Conservation (phyloP, 2,113 vertebrate species). For the Corvus hawaiiensis region DNA sequence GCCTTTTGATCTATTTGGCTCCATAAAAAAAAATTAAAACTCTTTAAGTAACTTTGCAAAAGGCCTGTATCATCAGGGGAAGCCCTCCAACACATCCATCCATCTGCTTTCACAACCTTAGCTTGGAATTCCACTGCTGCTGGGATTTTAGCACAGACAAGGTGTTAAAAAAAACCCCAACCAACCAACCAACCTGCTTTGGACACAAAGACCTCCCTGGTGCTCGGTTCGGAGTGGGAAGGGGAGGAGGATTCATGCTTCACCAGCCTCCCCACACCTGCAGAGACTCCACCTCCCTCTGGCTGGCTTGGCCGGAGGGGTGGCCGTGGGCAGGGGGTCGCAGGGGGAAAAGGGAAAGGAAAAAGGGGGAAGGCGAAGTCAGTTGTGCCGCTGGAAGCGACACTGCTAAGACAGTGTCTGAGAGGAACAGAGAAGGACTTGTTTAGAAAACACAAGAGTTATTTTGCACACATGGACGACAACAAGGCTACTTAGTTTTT, state of each 20-base stretch:
- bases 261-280: neutral
- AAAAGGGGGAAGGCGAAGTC: neutral
- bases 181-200: neutral
- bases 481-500: conserved; percentile 55
- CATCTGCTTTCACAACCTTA: neutral
- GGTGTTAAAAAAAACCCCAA: neutral
- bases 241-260: neutral
- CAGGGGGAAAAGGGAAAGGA: neutral
- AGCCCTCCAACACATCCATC: neutral
- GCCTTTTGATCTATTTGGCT: conserved; percentile 40
- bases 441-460: conserved; percentile 47
- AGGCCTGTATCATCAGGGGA: neutral
- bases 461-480: conserved; percentile 59
- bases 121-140: neutral
- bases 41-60: neutral
- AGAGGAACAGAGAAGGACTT: conserved; percentile 43
- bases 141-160: neutral
- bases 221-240: neutral
- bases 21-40: neutral
- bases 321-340: neutral
- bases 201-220: neutral
- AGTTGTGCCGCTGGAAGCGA: neutral
- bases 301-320: neutral
- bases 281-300: neutral
- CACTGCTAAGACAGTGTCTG: neutral